Conservation (phyloP, 1,140 invertebrate genomes). For the Agraylea sexmaculata region DNA sequence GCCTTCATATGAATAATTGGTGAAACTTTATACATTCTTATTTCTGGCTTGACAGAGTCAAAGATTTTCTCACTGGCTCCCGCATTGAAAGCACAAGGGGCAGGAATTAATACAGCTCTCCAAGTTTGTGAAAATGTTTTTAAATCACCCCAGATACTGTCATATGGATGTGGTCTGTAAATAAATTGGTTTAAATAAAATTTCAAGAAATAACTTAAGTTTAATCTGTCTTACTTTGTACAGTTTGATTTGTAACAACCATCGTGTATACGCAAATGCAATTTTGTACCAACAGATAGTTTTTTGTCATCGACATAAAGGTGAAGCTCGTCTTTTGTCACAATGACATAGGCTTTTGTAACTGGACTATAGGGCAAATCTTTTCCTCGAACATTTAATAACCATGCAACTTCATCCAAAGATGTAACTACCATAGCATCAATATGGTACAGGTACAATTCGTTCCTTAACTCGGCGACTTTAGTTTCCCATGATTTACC, state of each 20-base stretch:
- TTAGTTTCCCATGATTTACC: conserved; percentile 55
- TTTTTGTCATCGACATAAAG: conserved; percentile 52
- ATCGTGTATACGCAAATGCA: conserved; percentile 44
- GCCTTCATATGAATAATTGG: conserved; percentile 74
- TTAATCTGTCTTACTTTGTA: conserved; percentile 43
- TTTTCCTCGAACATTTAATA: conserved; percentile 86
- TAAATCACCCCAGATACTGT: conserved; percentile 56
- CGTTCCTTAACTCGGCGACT: conserved; percentile 50
- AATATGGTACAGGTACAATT: conserved; percentile 51
- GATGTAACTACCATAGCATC: conserved; percentile 78
- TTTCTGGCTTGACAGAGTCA: conserved; percentile 46
- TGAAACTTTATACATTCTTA: conserved; percentile 48
- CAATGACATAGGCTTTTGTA: conserved; percentile 62
- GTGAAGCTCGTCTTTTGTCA: conserved; percentile 49
- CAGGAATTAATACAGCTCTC: conserved; percentile 57
- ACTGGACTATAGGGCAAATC: conserved; percentile 85
- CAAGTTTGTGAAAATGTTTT: conserved; percentile 52
- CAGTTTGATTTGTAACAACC: conserved; percentile 50
- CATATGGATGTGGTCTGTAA: conserved; percentile 55
- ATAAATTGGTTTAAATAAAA: neutral
- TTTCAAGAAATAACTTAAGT: neutral
- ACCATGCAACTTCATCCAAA: conserved; percentile 86
- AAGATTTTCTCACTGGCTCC: conserved; percentile 70
- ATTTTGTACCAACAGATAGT: conserved; percentile 39
- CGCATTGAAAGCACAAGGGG: conserved; percentile 53